Conservation (phyloP, 2,888 invertebrate genomes). For the Catocala fraxini region DNA sequence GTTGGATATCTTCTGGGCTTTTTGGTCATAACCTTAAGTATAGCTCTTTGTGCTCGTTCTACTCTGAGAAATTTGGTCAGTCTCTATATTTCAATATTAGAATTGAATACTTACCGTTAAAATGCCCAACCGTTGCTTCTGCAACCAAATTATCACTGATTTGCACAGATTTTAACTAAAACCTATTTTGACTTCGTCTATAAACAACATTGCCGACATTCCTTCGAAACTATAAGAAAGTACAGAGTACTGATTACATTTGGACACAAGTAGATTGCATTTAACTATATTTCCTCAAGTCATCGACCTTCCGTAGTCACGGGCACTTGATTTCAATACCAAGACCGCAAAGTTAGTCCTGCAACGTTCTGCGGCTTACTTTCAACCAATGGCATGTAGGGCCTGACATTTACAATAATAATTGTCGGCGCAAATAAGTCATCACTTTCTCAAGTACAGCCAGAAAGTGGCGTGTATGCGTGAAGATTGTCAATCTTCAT, state of each 20-base stretch:
- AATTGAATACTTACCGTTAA: too few relatives aligned
- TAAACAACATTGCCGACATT: too few relatives aligned
- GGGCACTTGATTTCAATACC: conserved; percentile 16
- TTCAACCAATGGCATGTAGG: conserved; percentile 33
- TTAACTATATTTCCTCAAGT: conserved; percentile 10
- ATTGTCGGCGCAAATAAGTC: conserved; percentile 22
- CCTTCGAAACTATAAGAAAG: not conserved
- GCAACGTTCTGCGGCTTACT: conserved; percentile 27
- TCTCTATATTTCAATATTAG: too few relatives aligned
- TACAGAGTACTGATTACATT: not conserved
- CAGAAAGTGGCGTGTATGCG: conserved; percentile 20
- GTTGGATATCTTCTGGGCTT: too few relatives aligned
- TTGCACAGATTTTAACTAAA: too few relatives aligned
- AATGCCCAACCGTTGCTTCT: too few relatives aligned
- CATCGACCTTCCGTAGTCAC: conserved; percentile 29
- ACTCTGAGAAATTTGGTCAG: too few relatives aligned
- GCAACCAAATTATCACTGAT: too few relatives aligned
- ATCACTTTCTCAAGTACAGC: conserved; percentile 35
- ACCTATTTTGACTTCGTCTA: too few relatives aligned
- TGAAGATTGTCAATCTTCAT: not conserved
- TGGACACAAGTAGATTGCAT: not conserved
- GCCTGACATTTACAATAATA: conserved; percentile 35
- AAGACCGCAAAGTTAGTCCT: conserved; percentile 25
- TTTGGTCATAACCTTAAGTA: too few relatives aligned
- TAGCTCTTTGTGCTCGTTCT: too few relatives aligned